Conservation (phyloP, 2,113 vertebrate genomes). For the Harpagus bidentatus region DNA sequence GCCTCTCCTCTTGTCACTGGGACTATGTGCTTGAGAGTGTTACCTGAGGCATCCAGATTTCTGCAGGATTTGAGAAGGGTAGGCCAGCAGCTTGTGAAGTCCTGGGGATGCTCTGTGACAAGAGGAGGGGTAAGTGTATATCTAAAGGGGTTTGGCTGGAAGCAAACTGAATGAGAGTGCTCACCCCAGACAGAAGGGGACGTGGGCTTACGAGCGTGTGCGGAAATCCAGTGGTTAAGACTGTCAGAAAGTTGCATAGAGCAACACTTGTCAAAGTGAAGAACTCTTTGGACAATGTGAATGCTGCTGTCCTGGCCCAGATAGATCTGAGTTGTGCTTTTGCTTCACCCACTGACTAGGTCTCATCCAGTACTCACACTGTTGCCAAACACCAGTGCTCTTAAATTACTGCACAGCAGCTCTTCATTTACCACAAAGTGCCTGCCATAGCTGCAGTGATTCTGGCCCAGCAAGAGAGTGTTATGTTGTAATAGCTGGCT, state of each 20-base stretch:
- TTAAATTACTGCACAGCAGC: background rate
- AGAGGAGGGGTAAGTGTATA: too few relatives aligned
- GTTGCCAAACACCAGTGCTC: background rate
- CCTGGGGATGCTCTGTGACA: background rate
- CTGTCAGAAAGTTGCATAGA: background rate
- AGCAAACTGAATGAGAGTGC: background rate
- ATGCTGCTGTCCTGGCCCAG: background rate
- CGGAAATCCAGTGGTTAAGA: background rate
- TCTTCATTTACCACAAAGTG: background rate
- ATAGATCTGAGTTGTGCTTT: background rate
- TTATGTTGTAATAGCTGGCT: background rate
- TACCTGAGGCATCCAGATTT: background rate
- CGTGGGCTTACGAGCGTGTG: too few relatives aligned
- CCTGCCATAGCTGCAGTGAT: background rate
- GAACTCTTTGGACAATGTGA: background rate
- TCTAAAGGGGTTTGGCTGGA: background rate
- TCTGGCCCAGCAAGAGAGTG: background rate
- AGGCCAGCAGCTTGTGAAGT: background rate
- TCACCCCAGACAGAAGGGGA: background rate
- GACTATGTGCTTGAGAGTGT: background rate
- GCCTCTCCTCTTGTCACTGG: background rate
- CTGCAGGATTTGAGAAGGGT: background rate
- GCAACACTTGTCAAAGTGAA: background rate
- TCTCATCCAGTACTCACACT: fast-evolving
- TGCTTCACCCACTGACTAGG: background rate